Conservation (phyloP, 2,888 invertebrate genomes). For the Lottia gigantea region DNA sequence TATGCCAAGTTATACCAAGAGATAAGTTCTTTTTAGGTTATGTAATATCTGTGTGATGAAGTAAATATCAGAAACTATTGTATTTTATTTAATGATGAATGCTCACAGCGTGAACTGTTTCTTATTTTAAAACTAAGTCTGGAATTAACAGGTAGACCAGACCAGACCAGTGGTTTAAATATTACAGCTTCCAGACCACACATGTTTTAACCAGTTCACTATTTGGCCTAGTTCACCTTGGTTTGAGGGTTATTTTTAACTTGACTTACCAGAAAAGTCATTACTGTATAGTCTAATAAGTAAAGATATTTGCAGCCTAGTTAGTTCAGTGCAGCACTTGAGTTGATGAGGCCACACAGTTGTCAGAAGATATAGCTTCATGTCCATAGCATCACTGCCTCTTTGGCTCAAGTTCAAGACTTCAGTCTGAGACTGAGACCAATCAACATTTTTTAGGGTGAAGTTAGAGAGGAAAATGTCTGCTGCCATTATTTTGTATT, state of each 20-base stretch:
- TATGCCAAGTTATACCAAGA: too few relatives aligned
- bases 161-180: too few relatives aligned
- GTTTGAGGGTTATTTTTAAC: conserved; percentile 2
- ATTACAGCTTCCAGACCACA: background rate
- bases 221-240: background rate
- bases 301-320: conserved; percentile 2
- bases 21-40: too few relatives aligned
- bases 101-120: too few relatives aligned
- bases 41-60: too few relatives aligned
- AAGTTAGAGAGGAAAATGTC: background rate
- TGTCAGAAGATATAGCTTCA: conserved; percentile 21
- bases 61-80: too few relatives aligned
- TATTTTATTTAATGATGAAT: too few relatives aligned
- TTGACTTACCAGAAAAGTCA: background rate
- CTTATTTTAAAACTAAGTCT: too few relatives aligned
- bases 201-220: background rate
- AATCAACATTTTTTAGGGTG: conserved; percentile 3
- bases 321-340: background rate
- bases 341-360: background rate
- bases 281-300: background rate
- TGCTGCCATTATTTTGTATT: background rate
- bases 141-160: too few relatives aligned
- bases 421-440: conserved; percentile 13
- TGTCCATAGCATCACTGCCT: conserved; percentile 20
- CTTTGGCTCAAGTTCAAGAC: conserved; percentile 25